phyloP scores from a whole-genome alignment of 2,113 vertebrate genomes.

The Ctenomys sociabilis region DNA sequence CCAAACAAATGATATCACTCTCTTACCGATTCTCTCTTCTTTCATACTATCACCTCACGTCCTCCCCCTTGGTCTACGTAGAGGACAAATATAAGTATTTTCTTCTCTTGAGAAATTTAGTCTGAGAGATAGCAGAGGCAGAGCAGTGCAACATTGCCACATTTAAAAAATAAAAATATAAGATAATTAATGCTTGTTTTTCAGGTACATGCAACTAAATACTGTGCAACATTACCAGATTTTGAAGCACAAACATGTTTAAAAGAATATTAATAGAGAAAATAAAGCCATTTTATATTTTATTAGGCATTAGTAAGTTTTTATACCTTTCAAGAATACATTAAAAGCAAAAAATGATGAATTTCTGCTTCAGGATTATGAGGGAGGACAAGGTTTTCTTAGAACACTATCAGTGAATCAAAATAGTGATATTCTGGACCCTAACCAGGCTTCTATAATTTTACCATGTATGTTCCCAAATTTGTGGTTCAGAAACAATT shows the following conservation, averaged over 20 bases:
- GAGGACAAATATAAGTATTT: background rate
- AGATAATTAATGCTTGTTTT: background rate
- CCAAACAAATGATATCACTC: background rate
- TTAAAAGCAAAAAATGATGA: background rate
- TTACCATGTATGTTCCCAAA: background rate
- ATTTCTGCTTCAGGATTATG: background rate
- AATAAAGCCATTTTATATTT: too few species aligned
- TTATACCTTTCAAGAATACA: background rate
- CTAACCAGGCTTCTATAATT: background rate
- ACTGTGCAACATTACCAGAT: background rate
- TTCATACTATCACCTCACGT: fast-evolving
- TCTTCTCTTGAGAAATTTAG: background rate
- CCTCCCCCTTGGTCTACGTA: too few species aligned
- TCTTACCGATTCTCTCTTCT: background rate
- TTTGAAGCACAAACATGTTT: background rate
- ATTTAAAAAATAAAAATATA: background rate
- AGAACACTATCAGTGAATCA: background rate
- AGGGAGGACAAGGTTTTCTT: background rate
- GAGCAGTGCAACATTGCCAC: fast-evolving
- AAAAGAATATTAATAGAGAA: too few species aligned
- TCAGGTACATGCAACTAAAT: background rate
- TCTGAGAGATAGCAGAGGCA: background rate
- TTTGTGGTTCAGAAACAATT: background rate
- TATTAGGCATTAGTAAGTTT: background rate
- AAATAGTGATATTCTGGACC: background rate